Base-by-base conservation (phyloP, 2,113 vertebrate genomes). In the Macrotis lagotis region DNA sequence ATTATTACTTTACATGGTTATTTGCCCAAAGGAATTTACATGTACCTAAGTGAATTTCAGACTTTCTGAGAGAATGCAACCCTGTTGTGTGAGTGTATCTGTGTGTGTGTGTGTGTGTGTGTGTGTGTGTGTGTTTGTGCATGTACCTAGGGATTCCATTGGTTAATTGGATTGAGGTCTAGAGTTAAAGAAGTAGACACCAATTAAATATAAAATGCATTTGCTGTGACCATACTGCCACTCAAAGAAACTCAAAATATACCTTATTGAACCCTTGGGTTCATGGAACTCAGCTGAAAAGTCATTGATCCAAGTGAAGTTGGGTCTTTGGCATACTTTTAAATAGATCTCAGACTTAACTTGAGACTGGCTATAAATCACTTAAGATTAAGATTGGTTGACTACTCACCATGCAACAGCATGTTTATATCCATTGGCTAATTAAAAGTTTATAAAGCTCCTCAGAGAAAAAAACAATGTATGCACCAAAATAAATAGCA, bases 381-480 rank as follows among this genome's bases (percentile, higher is more conserved):
- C 90, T 88, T 4, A 95, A 96, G 37, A 91, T 96, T 94, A 47
- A 94, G 90, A 93, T 83, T 66, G 19, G 12, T 52, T 94, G 52
- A n/a, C 50, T 51, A 89, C 89, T 92, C 90, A 91, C 90, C 90
- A 59, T 47, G 2, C 88, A 92, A 48, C 50, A 50, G 28, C 74
- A 90, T 37, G 14, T 0, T 91, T 94, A 91, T 92, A 49, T 5
- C 90, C 49, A 90, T 3, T 89, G 25, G 74, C 6, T 95, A 89
- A 89, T 90, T 83, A 92, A 94, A 96, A 90, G 2, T 50, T 83
- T 89, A 4, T 89, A 90, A 95, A 90, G 44, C 10, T 53, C 31
- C 51, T 49, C 47, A 12, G 52, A 94, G 26, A 19, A 94, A 92
- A 92, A 53, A 95, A 44, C 22, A 47, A 3, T 26, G 48, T 22